These are phyloP conservation scores for Dendrocincla fuliginosa DNA, from an alignment of 2,797 vertebrate genomes.

Conservation along the genomic window DNA sequence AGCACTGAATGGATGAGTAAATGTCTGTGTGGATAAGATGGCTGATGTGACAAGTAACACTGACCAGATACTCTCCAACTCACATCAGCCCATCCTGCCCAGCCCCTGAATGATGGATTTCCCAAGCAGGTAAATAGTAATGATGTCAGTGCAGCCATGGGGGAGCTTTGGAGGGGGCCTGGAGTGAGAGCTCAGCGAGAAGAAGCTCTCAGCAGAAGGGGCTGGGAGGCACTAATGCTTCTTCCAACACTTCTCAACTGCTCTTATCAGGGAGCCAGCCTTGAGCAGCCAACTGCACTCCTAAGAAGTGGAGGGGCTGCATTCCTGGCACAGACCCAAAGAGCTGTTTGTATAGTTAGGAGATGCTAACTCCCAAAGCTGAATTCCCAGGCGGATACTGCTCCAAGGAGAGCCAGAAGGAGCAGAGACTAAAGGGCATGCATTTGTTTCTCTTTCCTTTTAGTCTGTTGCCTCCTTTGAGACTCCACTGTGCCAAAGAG, in stretches of 20 bases:
- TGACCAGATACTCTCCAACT: not conserved
- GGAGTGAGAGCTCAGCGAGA: not conserved
- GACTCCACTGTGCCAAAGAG: not conserved
- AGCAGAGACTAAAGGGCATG: not conserved
- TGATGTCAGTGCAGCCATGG: not conserved
- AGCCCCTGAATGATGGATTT: not conserved
- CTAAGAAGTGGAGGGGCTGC: not conserved
- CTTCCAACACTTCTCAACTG: not conserved
- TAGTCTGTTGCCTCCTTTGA: not conserved
- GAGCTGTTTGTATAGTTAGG: not conserved
- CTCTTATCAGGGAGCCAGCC: constrained; percentile 4
- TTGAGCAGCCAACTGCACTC: not conserved
- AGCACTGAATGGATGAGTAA: not conserved
- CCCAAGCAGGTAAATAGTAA: accelerated
- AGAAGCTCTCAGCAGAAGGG: not conserved
- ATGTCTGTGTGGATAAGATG: accelerated
- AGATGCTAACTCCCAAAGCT: not conserved
- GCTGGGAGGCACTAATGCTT: not conserved
- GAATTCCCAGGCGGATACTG: not conserved
- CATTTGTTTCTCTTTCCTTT: not conserved
- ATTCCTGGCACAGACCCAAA: not conserved
- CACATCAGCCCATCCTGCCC: not conserved
- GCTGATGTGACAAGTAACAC: not conserved
- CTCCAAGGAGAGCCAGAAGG: not conserved
- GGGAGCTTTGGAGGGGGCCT: not conserved